phyloP scores from a whole-genome alignment of 2,888 invertebrate genomes.

The Dryadula phaetusa region DNA sequence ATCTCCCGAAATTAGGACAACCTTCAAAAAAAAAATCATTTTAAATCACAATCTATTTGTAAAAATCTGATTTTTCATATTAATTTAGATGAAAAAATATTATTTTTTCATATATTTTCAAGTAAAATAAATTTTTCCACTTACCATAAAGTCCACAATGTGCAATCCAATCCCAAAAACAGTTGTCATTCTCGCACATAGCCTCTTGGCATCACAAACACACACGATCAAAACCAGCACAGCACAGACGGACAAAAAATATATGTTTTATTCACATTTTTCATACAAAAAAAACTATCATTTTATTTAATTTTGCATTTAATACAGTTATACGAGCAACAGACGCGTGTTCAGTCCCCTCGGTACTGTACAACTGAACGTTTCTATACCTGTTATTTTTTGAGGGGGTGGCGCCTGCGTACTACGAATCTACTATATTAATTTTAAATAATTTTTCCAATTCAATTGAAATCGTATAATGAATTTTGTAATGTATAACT shows the following conservation, averaged over 20 bases:
- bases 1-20: no score
- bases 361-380: constrained; percentile 71
- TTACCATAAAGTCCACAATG: constrained; percentile 72
- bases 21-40: no score
- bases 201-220: constrained; percentile 77
- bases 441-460: constrained; percentile 49
- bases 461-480: constrained; percentile 27
- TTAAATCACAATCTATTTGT: no score
- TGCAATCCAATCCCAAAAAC: constrained; percentile 76
- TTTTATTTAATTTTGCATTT: constrained; percentile 1
- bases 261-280: constrained; percentile 10
- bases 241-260: neutral
- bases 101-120: neutral
- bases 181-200: constrained; percentile 77
- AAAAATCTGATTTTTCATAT: no score
- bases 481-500: neutral
- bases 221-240: constrained; percentile 70
- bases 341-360: constrained; percentile 67
- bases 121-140: constrained; percentile 38
- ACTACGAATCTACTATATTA: constrained; percentile 46
- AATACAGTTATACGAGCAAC: no score
- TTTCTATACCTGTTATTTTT: constrained; percentile 54
- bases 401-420: constrained; percentile 54
- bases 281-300: constrained; percentile 4
- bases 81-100: neutral